A percentile compares a stretch with the other conserved stretches of the same genome.
These are phyloP conservation scores for Selenia dentaria DNA, from an alignment of 2,888 invertebrate species.

Conservation along the genomic window DNA sequence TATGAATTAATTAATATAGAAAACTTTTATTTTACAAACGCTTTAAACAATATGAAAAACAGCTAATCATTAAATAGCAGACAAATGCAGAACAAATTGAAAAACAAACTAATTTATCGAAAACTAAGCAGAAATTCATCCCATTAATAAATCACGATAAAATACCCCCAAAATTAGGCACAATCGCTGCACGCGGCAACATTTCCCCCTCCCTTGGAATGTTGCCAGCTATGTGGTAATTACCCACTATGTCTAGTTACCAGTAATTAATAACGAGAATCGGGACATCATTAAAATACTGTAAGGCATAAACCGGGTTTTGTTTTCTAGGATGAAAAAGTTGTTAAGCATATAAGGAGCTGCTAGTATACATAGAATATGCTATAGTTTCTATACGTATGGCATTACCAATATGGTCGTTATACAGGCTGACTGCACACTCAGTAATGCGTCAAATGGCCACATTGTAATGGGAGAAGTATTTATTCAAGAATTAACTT, in stretches of 20 bases:
- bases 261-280: conserved; percentile 26
- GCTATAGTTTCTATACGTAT: too few species aligned
- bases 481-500: too few species aligned
- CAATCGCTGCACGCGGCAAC: conserved; percentile 9
- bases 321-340: conserved; percentile 9
- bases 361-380: too few species aligned
- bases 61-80: too few species aligned
- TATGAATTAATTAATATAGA: too few species aligned
- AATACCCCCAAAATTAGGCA: conserved; percentile 12
- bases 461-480: too few species aligned
- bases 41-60: too few species aligned
- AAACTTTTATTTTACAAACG: too few species aligned
- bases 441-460: too few species aligned
- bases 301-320: background rate
- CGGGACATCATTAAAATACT: conserved; percentile 32
- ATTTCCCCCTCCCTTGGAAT: conserved; percentile 15
- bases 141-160: background rate
- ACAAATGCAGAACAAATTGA: too few species aligned
- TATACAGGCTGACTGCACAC: too few species aligned
- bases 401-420: too few species aligned
- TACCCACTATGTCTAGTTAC: conserved; percentile 26
- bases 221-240: conserved; percentile 29
- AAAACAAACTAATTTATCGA: background rate
- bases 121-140: background rate
- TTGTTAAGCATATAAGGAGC: background rate